Percentiles rank a stretch among this genome's conserved stretches.
Conservation (phyloP, 2,888 invertebrate species). For the Saturnia japonica region DNA sequence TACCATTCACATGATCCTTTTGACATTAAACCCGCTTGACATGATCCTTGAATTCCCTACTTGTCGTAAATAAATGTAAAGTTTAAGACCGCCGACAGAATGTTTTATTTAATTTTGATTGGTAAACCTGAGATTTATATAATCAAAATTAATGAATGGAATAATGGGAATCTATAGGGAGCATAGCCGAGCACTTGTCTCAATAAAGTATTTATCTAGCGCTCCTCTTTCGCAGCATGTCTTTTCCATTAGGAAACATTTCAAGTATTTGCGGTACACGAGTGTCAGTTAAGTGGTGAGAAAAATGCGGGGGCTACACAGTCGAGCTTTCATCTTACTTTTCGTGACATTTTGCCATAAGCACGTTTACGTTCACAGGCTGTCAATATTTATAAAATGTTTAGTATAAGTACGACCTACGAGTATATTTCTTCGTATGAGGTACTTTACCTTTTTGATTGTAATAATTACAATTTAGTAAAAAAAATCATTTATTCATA, state of each 20-base stretch:
- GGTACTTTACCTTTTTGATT: background rate
- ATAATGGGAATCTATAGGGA: constrained; percentile 51
- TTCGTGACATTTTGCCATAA: constrained; percentile 6
- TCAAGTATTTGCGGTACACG: constrained; percentile 76
- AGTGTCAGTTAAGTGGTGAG: constrained; percentile 70
- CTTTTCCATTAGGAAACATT: constrained; percentile 79
- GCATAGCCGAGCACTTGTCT: constrained; percentile 68
- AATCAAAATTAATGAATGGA: constrained; percentile 7
- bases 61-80: background rate
- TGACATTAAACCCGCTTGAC: too few relatives aligned
- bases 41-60: background rate
- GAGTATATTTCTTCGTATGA: background rate
- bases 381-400: constrained; percentile 3
- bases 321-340: constrained; percentile 9
- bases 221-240: constrained; percentile 71
- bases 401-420: background rate
- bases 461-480: background rate
- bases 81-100: background rate
- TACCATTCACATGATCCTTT: too few relatives aligned
- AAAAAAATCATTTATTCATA: too few relatives aligned
- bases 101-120: background rate
- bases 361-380: constrained; percentile 36
- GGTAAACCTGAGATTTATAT: background rate
- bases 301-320: constrained; percentile 53
- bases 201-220: constrained; percentile 80